Base-by-base conservation (phyloP, 2,797 vertebrate genomes). In the Cryptoprocta ferox region DNA sequence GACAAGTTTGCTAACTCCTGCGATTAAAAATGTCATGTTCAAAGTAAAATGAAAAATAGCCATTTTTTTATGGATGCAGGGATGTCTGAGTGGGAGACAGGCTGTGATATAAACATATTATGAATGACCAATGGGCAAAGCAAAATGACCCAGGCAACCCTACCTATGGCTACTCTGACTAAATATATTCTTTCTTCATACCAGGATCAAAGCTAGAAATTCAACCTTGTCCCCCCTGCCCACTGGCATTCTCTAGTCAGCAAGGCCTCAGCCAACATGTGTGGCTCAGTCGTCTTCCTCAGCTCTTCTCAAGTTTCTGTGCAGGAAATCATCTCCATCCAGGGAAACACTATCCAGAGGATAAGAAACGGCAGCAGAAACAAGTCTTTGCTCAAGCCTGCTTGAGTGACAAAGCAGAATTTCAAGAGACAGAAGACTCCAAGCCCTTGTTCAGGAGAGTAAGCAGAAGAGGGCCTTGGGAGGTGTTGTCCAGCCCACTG, bases 151-250 rank as follows among this genome's bases (percentile, higher is more conserved):
- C 84, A 11, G 6, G 37, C 6, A 59, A n/a, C 32, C 21, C 73
- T 73, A 48, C 7, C 11, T 68, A 4, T 87, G 65, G 65, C 35
- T 65, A 6, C 19, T 90, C 50, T 89, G 66, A 83, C 79, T 61
- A 37, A 89, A 94, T 89, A 35, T 39, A 21, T 89, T 61, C 73
- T 80, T 92, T 89, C n/a, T 85, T 96, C 13, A n/a, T n/a, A 37
- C n/a, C 39, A 85, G 80, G 66, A 89, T 86, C 96, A 76, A 93
- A 81, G 89, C 80, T 45, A 42, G 66, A 75, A 80, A 90, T 80
- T 85, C 73, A 85, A 4, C 28, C 39, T 68, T 85, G 66, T 66
- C 45, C 28, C 37, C 79, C 66, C 48, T 81, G 56, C 85, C 85
- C 26, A 3, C 83, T 79, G 63, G 48, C 61, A 48, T 53, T 93